These are phyloP conservation scores for Potamarius usumacintae DNA, from an alignment of 2,113 vertebrate species.

Conservation along the genomic window DNA sequence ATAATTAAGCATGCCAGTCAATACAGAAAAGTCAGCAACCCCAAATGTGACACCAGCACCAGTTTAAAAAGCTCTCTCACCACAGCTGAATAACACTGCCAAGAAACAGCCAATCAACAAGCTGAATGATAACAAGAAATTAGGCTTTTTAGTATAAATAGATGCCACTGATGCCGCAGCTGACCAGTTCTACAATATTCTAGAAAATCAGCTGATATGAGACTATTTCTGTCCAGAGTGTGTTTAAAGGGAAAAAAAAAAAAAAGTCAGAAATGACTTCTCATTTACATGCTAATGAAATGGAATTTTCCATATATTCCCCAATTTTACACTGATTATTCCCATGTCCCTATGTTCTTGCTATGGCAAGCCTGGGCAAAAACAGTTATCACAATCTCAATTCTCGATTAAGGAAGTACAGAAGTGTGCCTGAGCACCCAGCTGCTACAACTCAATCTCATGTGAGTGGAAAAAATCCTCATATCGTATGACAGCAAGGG, in stretches of 20 bases:
- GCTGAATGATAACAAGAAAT: neutral
- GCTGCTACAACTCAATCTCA: slow-evolving; percentile 9
- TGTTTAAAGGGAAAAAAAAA: neutral
- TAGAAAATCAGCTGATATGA: neutral
- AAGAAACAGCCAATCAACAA: slow-evolving; percentile 7
- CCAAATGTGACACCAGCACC: slow-evolving; percentile 14
- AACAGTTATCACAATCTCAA: slow-evolving; percentile 1
- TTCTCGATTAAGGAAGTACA: neutral
- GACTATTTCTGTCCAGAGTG: neutral
- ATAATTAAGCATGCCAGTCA: slow-evolving; percentile 57
- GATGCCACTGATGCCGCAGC: neutral
- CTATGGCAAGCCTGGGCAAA: slow-evolving; percentile 28
- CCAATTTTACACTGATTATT: slow-evolving; percentile 5
- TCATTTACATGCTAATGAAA: slow-evolving; percentile 5
- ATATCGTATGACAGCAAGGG: neutral
- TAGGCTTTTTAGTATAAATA: neutral
- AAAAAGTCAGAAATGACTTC: neutral
- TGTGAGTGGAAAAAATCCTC: slow-evolving; percentile 14
- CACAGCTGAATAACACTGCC: slow-evolving; percentile 27
- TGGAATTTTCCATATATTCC: neutral
- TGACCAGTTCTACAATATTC: neutral
- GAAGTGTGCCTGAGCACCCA: slow-evolving; percentile 10
- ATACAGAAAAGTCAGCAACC: slow-evolving; percentile 33
- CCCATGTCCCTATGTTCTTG: neutral
- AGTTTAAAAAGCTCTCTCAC: slow-evolving; percentile 34